Conservation (phyloP, 2,888 invertebrate species). For the Teleiodes luculella region DNA sequence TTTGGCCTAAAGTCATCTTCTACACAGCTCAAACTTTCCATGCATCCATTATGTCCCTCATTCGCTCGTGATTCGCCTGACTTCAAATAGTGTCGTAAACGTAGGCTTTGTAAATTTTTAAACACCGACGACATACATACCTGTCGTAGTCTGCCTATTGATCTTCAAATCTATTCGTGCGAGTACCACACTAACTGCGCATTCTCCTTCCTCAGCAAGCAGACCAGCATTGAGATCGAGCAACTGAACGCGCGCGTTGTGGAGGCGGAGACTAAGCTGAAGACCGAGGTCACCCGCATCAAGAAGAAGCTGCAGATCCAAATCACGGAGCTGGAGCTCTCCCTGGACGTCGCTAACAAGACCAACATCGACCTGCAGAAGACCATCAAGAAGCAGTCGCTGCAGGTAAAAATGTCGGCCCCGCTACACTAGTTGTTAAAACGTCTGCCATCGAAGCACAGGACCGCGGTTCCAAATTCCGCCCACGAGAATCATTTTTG, state of each 20-base stretch:
- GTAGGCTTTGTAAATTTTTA: no score
- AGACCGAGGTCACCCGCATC: slow-evolving; percentile 96
- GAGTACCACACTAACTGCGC: not conserved
- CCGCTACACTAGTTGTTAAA: no score
- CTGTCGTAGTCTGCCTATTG: not conserved
- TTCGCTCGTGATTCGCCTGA: no score
- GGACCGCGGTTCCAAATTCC: no score
- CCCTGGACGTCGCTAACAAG: slow-evolving; percentile 98
- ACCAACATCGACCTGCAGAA: slow-evolving; percentile 98
- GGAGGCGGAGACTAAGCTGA: slow-evolving; percentile 96
- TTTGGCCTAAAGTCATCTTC: no score
- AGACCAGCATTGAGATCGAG: slow-evolving; percentile 98
- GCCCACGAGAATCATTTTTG: no score
- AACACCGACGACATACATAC: no score
- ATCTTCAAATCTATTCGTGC: not conserved
- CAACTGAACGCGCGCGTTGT: slow-evolving; percentile 96
- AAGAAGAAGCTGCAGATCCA: slow-evolving; percentile 99
- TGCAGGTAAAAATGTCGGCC: no score
- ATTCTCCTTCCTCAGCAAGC: slow-evolving; percentile 84
- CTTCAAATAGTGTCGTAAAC: no score
- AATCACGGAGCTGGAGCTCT: slow-evolving; percentile 97
- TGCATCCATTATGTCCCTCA: no score
- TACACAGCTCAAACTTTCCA: no score
- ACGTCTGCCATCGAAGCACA: no score
- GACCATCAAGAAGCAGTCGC: slow-evolving; percentile 97